These are phyloP conservation scores for Lamellibrachia luymesi DNA, from an alignment of 1,140 invertebrate genomes.

Conservation along the genomic window DNA sequence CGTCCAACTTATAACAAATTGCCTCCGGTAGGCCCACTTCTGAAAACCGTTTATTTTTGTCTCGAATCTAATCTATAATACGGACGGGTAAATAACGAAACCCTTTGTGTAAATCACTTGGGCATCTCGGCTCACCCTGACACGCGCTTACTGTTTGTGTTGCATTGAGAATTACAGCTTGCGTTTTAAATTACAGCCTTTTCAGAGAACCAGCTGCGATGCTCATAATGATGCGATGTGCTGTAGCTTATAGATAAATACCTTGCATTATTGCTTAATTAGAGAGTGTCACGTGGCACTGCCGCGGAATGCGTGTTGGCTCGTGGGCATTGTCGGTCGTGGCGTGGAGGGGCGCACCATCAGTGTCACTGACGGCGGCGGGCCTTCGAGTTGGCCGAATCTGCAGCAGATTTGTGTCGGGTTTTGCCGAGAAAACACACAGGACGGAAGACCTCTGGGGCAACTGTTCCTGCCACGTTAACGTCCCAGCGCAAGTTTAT, in stretches of 20 bases:
- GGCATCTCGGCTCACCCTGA: too few relatives aligned
- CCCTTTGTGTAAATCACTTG: neutral
- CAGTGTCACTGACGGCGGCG: neutral
- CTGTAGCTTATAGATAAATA: neutral
- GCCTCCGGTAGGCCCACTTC: too few relatives aligned
- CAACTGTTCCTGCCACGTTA: neutral
- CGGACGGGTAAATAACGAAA: too few relatives aligned
- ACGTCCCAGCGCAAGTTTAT: neutral
- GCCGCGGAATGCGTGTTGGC: neutral
- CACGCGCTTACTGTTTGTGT: neutral
- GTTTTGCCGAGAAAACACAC: neutral
- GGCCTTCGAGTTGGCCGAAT: neutral
- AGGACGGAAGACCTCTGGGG: neutral
- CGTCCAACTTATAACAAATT: too few relatives aligned
- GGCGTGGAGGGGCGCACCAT: neutral
- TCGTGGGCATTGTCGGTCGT: neutral
- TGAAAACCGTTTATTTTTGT: too few relatives aligned
- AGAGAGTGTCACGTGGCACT: neutral
- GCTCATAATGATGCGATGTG: neutral
- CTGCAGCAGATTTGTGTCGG: neutral
- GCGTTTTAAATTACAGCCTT: neutral
- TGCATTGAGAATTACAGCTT: neutral
- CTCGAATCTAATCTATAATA: too few relatives aligned
- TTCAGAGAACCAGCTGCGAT: neutral
- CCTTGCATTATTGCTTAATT: neutral